Conservation (phyloP, 92 coral and sea anemone species). For the Galaxea fascicularis region DNA sequence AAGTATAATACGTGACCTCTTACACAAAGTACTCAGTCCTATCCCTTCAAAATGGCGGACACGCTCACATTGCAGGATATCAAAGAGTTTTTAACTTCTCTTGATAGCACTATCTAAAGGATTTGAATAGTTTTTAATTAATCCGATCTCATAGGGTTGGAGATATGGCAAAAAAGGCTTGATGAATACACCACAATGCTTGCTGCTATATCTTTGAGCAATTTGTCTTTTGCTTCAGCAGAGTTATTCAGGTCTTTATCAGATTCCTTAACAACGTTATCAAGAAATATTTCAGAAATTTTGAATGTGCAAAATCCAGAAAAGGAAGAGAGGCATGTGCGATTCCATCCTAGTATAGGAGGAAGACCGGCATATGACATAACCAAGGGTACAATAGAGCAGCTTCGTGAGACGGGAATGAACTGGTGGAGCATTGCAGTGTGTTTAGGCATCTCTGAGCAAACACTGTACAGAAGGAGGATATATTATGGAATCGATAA, state of each 20-base stretch:
- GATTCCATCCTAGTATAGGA: slow-evolving; percentile 60
- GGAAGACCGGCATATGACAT: slow-evolving; percentile 60
- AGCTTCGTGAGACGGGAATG: slow-evolving; percentile 74
- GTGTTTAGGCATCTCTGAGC: slow-evolving; percentile 49
- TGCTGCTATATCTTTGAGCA: neutral
- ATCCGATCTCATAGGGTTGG: neutral
- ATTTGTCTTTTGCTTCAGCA: neutral
- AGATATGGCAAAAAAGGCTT: neutral
- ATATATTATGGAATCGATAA: slow-evolving; percentile 56
- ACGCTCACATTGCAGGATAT: too few relatives aligned
- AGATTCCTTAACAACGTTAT: neutral
- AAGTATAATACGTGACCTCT: too few relatives aligned
- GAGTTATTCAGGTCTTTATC: neutral
- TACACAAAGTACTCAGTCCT: too few relatives aligned
- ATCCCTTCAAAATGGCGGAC: too few relatives aligned
- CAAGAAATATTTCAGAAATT: slow-evolving; percentile 33
- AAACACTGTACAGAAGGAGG: slow-evolving; percentile 55
- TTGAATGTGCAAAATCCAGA: slow-evolving; percentile 19
- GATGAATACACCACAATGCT: neutral
- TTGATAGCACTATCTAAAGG: neutral
- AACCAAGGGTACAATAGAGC: slow-evolving; percentile 53
- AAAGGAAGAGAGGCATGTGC: slow-evolving; percentile 14
- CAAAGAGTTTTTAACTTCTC: neutral
- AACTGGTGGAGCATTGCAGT: slow-evolving; percentile 61
- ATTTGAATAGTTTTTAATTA: too few relatives aligned